A percentile compares a stretch with the other conserved stretches of the same genome.
These are phyloP conservation scores for Agrotis exclamationis DNA, from an alignment of 2,888 invertebrate genomes.

Conservation along the genomic window DNA sequence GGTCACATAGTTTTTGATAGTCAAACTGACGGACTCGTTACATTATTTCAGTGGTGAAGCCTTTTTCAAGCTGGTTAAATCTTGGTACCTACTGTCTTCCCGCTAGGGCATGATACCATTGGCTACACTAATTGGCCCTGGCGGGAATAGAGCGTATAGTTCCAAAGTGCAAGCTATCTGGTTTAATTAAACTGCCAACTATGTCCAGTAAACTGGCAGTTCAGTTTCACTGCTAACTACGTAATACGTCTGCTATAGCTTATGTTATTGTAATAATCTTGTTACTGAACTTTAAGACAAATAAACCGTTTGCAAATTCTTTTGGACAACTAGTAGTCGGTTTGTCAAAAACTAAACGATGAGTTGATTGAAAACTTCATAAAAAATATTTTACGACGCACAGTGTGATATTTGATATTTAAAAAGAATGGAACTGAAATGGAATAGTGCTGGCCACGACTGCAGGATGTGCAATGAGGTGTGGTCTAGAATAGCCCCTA, in stretches of 20 bases:
- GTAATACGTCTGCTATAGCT: background rate
- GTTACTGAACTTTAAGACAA: background rate
- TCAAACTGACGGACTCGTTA: too few relatives aligned
- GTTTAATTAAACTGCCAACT: conserved; percentile 20
- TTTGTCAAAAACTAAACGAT: too few relatives aligned
- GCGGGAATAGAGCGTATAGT: background rate
- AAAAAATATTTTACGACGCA: too few relatives aligned
- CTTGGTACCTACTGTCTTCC: background rate
- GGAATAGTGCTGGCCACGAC: too few relatives aligned
- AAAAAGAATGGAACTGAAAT: too few relatives aligned
- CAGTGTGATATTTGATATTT: too few relatives aligned
- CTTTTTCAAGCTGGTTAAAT: background rate
- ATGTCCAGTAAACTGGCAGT: background rate
- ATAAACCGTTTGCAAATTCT: background rate
- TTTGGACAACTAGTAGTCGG: background rate
- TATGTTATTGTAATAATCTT: background rate
- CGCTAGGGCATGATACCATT: background rate
- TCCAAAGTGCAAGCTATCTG: background rate
- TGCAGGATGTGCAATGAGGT: too few relatives aligned
- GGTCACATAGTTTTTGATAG: too few relatives aligned
- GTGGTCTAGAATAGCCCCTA: too few relatives aligned
- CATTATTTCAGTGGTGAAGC: too few relatives aligned
- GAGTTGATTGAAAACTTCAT: too few relatives aligned
- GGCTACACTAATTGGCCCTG: background rate
- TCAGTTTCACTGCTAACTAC: conserved; percentile 11